Conservation (phyloP, 2,797 vertebrate genomes). For the Malurus splendens region DNA sequence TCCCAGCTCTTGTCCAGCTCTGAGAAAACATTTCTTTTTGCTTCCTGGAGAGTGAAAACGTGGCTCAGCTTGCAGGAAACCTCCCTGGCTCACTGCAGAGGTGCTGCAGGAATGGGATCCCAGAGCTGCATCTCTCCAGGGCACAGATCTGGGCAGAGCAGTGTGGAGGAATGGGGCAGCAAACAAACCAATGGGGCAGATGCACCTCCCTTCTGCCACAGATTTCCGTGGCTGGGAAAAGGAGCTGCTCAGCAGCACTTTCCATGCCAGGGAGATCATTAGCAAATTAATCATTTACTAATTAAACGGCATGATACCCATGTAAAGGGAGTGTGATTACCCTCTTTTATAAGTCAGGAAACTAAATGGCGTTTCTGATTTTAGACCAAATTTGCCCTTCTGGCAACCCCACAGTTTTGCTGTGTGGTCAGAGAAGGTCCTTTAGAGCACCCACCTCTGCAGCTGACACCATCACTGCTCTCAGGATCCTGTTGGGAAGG, state of each 20-base stretch:
- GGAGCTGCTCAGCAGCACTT: slow-evolving; percentile 46
- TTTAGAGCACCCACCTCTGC: background rate
- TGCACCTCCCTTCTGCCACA: slow-evolving; percentile 48
- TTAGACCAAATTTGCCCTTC: background rate
- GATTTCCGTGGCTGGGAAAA: slow-evolving; percentile 26
- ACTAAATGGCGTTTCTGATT: background rate
- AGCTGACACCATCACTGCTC: background rate
- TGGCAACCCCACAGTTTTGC: background rate
- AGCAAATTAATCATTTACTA: slow-evolving; percentile 64
- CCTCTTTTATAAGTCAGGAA: slow-evolving; percentile 25
- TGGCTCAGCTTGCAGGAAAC: background rate
- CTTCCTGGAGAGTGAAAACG: background rate
- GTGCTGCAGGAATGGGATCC: background rate
- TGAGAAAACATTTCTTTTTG: background rate
- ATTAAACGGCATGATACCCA: slow-evolving; percentile 58
- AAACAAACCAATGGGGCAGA: background rate
- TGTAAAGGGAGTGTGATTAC: slow-evolving; percentile 49
- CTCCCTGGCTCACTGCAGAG: background rate
- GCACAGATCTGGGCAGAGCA: background rate
- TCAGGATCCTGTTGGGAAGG: background rate
- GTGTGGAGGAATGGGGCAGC: background rate
- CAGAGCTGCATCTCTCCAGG: background rate
- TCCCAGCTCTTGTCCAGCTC: background rate
- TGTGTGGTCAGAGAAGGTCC: background rate
- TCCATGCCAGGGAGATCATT: slow-evolving; percentile 60